These are phyloP conservation scores for Ondatra zibethicus DNA, from an alignment of 2,113 vertebrate genomes.

Conservation along the genomic window DNA sequence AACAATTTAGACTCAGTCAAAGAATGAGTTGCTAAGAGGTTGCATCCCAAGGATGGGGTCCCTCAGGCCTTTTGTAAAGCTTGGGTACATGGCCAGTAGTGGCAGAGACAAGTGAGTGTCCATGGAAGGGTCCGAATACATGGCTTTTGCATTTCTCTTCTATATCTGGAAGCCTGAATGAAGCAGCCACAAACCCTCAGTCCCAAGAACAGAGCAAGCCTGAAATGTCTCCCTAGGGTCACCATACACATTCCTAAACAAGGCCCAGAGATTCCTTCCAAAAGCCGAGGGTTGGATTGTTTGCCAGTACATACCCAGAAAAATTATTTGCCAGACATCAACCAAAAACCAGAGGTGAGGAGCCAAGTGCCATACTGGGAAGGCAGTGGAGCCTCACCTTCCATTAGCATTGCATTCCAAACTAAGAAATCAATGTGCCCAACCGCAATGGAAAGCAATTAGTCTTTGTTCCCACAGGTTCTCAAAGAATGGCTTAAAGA, in stretches of 20 bases:
- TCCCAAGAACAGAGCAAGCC: background rate
- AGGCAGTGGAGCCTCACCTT: slow-evolving; percentile 62
- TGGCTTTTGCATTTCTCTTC: background rate
- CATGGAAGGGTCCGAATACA: too few species aligned
- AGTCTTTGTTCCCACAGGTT: slow-evolving; percentile 80
- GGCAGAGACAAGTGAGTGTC: background rate
- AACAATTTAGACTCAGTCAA: background rate
- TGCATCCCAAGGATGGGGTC: background rate
- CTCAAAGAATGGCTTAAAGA: slow-evolving; percentile 84
- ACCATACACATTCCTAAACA: background rate
- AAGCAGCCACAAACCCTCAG: background rate
- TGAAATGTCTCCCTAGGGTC: background rate
- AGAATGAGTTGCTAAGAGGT: background rate
- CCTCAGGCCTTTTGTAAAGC: background rate
- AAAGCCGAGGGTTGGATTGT: background rate
- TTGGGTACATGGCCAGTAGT: accelerated
- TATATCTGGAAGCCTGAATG: too few species aligned
- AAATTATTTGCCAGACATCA: background rate
- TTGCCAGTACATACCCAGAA: background rate
- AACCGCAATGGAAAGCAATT: slow-evolving; percentile 80
- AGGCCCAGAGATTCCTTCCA: background rate
- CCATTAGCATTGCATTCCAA: slow-evolving; percentile 55
- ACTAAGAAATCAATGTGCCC: slow-evolving; percentile 74
- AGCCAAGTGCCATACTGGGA: background rate
- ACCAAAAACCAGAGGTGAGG: background rate